These are phyloP conservation scores for Zaprionus camerounensis DNA, from an alignment of 1,140 invertebrate species.

Conservation along the genomic window DNA sequence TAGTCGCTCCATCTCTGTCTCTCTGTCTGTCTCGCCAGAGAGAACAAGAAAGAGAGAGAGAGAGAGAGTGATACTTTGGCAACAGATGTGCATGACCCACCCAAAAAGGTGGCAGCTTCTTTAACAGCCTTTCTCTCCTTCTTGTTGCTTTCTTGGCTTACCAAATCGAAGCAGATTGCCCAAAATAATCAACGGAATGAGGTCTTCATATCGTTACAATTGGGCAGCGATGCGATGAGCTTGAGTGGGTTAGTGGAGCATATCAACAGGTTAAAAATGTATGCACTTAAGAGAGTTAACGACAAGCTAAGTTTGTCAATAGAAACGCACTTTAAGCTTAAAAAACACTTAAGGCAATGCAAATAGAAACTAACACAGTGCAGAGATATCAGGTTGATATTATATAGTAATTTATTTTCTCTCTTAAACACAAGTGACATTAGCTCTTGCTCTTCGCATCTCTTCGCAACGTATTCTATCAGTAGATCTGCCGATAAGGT, in stretches of 20 bases:
- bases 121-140: neutral
- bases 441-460: too few species aligned
- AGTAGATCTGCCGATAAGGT: too few species aligned
- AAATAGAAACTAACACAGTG: too few species aligned
- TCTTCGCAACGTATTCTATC: too few species aligned
- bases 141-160: neutral
- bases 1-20: neutral
- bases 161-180: neutral
- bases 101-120: neutral
- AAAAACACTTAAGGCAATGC: too few species aligned
- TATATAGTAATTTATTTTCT: too few species aligned
- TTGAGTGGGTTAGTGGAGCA: constrained; percentile 1
- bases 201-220: neutral
- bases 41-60: neutral
- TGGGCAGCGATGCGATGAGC: neutral
- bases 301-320: neutral
- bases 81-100: neutral
- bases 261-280: neutral
- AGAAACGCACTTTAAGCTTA: neutral
- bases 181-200: constrained; percentile 7
- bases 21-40: neutral
- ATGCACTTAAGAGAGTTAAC: neutral
- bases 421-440: too few species aligned
- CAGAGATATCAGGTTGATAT: too few species aligned
- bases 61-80: constrained; percentile 23